Evolutionary conservation across 2,113 vertebrate species (phyloP).

Genomic region (Pomatostomus ruficeps): DNA sequence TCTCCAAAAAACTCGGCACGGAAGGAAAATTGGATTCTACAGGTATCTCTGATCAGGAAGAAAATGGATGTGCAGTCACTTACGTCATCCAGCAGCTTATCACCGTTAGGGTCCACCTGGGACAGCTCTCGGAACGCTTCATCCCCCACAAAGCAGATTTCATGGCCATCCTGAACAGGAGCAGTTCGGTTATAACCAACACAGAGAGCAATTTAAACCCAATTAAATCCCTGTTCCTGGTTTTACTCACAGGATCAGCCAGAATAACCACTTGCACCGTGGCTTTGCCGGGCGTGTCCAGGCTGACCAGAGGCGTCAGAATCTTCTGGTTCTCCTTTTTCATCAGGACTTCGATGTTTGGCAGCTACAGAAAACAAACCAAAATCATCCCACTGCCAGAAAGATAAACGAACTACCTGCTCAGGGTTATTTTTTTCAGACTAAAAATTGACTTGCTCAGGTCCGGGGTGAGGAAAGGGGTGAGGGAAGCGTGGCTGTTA

Average conservation of each 20-base stretch:
- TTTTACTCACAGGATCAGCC: slow-evolving; percentile 87
- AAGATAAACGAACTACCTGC: neutral
- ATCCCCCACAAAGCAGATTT: slow-evolving; percentile 96
- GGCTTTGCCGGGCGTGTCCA: slow-evolving; percentile 96
- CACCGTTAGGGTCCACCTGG: slow-evolving; percentile 79
- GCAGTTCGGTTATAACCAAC: neutral
- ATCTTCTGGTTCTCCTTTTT: slow-evolving; percentile 89
- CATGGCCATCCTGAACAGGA: slow-evolving; percentile 84
- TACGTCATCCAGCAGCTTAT: slow-evolving; percentile 84
- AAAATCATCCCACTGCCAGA: neutral
- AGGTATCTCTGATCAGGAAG: neutral
- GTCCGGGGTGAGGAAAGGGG: neutral
- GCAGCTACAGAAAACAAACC: slow-evolving; percentile 71
- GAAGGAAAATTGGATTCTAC: rapidly evolving
- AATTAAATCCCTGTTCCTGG: rapidly evolving
- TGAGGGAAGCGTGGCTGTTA: neutral
- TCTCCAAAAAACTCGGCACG: neutral
- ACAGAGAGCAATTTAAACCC: rapidly evolving
- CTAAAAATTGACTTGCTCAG: neutral
- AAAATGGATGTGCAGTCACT: neutral
- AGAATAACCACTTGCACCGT: slow-evolving; percentile 94
- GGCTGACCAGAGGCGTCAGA: slow-evolving; percentile 87
- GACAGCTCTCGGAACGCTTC: slow-evolving; percentile 91
- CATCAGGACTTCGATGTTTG: slow-evolving; percentile 82
- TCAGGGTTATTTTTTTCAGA: neutral